These are phyloP conservation scores for Drosophila lini DNA, from an alignment of 1,140 invertebrate species.

Conservation along the genomic window DNA sequence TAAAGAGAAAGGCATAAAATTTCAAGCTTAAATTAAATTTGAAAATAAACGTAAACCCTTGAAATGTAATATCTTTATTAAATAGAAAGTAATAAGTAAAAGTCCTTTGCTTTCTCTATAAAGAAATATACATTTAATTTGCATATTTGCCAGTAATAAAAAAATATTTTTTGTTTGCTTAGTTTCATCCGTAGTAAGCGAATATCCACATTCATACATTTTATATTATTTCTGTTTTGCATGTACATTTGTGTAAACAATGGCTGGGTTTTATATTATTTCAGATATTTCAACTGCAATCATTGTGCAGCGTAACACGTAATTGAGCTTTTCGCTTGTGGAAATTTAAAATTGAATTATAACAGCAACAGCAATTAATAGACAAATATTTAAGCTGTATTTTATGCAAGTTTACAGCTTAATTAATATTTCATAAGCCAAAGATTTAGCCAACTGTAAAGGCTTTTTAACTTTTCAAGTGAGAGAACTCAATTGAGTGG, in stretches of 20 bases:
- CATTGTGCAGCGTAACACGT: constrained; percentile 9
- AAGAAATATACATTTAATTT: background rate
- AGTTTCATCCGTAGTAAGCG: background rate
- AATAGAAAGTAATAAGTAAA: background rate
- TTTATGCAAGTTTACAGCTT: background rate
- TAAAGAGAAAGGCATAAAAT: too few species aligned
- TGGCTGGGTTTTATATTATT: background rate
- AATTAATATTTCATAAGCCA: constrained; percentile 12
- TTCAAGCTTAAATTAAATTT: background rate
- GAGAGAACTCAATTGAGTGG: constrained; percentile 2
- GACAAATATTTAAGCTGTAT: constrained; percentile 5
- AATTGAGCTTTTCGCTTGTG: constrained; percentile 14
- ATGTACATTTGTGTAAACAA: background rate
- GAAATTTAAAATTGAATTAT: constrained; percentile 17
- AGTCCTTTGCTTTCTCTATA: background rate
- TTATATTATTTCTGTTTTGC: constrained; percentile 7
- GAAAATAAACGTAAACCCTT: background rate
- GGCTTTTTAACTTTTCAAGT: background rate
- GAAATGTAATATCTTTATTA: background rate
- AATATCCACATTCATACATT: background rate
- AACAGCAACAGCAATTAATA: constrained; percentile 5
- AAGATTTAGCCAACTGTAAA: background rate
- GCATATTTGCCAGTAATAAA: constrained; percentile 6
- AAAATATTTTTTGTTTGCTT: constrained; percentile 1
- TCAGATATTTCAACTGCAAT: background rate